These are phyloP conservation scores for Peribatodes rhomboidaria DNA, from an alignment of 2,888 invertebrate species.

Conservation along the genomic window DNA sequence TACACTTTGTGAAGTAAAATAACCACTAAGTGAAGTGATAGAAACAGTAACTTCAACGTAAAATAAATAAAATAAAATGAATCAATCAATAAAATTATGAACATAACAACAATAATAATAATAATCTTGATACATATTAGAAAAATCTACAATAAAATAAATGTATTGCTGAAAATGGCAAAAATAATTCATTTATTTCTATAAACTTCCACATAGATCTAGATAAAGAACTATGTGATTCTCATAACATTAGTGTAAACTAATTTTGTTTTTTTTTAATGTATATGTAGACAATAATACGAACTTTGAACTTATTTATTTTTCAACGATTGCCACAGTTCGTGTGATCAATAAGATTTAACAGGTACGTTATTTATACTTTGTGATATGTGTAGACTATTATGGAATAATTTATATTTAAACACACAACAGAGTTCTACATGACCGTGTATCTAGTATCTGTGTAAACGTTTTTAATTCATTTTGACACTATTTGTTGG, in stretches of 20 bases:
- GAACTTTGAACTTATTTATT: not conserved
- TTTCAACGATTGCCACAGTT: not conserved
- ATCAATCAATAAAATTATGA: conserved; percentile 36
- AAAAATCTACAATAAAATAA: conserved; percentile 24
- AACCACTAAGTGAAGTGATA: conserved; percentile 63
- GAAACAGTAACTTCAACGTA: conserved; percentile 41
- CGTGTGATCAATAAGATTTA: conserved; percentile 8
- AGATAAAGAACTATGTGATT: not conserved
- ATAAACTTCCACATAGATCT: not conserved
- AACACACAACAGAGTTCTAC: no score
- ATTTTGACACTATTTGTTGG: conserved; percentile 20
- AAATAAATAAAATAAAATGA: conserved; percentile 39
- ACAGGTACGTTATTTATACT: conserved; percentile 43
- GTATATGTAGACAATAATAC: not conserved
- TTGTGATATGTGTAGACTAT: conserved; percentile 45
- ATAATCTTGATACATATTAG: conserved; percentile 11
- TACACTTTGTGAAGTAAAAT: conserved; percentile 70
- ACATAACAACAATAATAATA: conserved; percentile 30
- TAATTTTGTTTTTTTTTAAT: not conserved
- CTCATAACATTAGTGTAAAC: not conserved
- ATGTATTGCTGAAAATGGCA: no score
- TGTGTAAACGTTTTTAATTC: no score
- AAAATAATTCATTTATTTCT: no score
- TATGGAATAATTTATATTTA: conserved; percentile 8
- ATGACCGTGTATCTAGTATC: no score